Conservation (phyloP, 1,140 invertebrate genomes). For the Paracyclopina nana region DNA sequence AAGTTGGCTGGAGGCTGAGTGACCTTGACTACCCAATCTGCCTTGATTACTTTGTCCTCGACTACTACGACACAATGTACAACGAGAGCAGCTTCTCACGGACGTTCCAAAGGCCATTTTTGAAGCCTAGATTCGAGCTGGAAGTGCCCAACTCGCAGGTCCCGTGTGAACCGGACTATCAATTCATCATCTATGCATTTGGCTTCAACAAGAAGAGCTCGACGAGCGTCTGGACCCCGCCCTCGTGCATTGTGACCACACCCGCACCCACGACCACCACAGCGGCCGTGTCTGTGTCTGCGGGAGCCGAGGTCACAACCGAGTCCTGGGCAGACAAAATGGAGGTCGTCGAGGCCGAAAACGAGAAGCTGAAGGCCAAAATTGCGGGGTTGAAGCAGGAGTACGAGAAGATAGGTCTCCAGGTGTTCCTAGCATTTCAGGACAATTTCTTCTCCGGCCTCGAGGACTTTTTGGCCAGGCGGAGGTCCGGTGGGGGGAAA, state of each 20-base stretch:
- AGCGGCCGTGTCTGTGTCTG: background rate
- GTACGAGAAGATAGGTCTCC: slow-evolving; percentile 15
- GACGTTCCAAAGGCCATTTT: background rate
- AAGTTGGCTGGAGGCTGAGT: slow-evolving; percentile 5
- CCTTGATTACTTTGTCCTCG: slow-evolving; percentile 11
- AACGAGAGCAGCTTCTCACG: slow-evolving; percentile 12
- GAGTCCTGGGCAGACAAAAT: slow-evolving; percentile 1
- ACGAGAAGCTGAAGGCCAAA: slow-evolving; percentile 13
- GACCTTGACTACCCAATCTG: slow-evolving; percentile 14
- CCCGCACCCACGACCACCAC: slow-evolving; percentile 12
- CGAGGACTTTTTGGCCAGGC: slow-evolving; percentile 8
- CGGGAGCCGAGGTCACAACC: background rate
- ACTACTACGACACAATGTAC: slow-evolving; percentile 13
- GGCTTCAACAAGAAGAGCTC: background rate
- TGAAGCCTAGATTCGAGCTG: slow-evolving; percentile 2
- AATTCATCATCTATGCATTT: slow-evolving; percentile 3
- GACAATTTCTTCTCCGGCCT: slow-evolving; percentile 14
- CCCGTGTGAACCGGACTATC: slow-evolving; percentile 11
- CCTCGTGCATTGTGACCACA: slow-evolving; percentile 14
- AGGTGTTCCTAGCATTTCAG: slow-evolving; percentile 13
- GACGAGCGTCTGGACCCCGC: slow-evolving; percentile 9
- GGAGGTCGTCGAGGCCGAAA: slow-evolving; percentile 8
- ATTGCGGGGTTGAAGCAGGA: slow-evolving; percentile 15
- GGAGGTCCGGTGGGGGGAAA: background rate
- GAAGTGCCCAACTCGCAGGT: background rate